Evolutionary conservation across 2,113 vertebrate species (phyloP).

Genomic region (Hydrolagus affinis): DNA sequence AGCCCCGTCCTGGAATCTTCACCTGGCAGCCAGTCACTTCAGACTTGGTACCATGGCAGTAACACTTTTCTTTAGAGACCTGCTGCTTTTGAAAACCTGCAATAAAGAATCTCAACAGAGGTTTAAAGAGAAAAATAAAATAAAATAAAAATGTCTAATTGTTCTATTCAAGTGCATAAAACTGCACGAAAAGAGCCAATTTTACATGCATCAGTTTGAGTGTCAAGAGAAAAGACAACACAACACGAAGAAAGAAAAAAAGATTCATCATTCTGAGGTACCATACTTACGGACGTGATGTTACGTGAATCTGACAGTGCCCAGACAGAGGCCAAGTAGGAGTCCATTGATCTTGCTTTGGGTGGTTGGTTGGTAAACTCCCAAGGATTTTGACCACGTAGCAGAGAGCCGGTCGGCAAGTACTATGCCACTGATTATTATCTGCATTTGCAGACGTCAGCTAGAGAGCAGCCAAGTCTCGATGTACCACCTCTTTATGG

Average conservation of each 20-base stretch:
- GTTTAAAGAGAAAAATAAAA: slow-evolving; percentile 48
- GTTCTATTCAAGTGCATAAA: slow-evolving; percentile 59
- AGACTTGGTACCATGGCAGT: slow-evolving; percentile 65
- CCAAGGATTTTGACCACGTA: slow-evolving; percentile 26
- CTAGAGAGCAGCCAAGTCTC: slow-evolving; percentile 60
- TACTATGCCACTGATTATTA: slow-evolving; percentile 5
- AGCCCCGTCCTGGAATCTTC: slow-evolving; percentile 65
- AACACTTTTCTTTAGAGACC: slow-evolving; percentile 62
- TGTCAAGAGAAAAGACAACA: slow-evolving; percentile 64
- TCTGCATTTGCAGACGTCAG: slow-evolving; percentile 50
- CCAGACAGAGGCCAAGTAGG: slow-evolving; percentile 64
- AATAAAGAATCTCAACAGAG: slow-evolving; percentile 63
- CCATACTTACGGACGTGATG: slow-evolving; percentile 96
- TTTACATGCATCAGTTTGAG: slow-evolving; percentile 67
- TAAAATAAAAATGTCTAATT: slow-evolving; percentile 52
- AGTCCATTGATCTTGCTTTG: slow-evolving; percentile 70
- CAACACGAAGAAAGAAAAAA: slow-evolving; percentile 63
- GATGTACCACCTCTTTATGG: slow-evolving; percentile 43
- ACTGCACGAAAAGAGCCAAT: slow-evolving; percentile 58
- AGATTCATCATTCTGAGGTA: slow-evolving; percentile 77
- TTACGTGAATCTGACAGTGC: slow-evolving; percentile 74
- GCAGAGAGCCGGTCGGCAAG: background rate
- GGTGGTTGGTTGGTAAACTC: slow-evolving; percentile 51
- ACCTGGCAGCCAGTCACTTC: slow-evolving; percentile 60
- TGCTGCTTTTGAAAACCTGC: slow-evolving; percentile 60